Percentiles rank a stretch among this genome's conserved stretches.
Evolutionary conservation across 2,888 invertebrate species (phyloP).

Genomic region (Boloria euphrosyne): DNA sequence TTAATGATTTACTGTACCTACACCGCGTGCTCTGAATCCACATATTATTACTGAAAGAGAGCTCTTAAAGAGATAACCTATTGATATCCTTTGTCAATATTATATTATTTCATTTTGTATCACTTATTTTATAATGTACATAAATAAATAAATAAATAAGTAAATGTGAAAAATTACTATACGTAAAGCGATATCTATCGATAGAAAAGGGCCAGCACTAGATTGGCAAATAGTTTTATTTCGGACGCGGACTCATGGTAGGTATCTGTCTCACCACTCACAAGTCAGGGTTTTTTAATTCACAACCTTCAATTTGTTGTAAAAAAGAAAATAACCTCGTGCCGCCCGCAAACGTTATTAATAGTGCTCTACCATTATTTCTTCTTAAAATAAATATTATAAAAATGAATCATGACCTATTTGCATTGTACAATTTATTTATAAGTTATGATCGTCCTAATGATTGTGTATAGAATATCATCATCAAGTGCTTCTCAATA

Average conservation of each 20-base stretch:
- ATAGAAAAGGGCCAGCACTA: slow-evolving; percentile 36
- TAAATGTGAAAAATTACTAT: too few relatives aligned
- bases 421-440: slow-evolving; percentile 8
- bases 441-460: slow-evolving; percentile 3
- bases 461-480: background rate
- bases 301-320: slow-evolving; percentile 44
- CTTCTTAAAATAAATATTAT: slow-evolving; percentile 21
- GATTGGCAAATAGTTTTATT: slow-evolving; percentile 49
- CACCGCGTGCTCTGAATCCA: too few relatives aligned
- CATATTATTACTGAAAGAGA: too few relatives aligned
- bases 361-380: slow-evolving; percentile 31
- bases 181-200: slow-evolving; percentile 15
- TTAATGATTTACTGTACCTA: too few relatives aligned
- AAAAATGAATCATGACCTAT: slow-evolving; percentile 7
- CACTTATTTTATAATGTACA: too few relatives aligned
- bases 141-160: too few relatives aligned
- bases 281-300: slow-evolving; percentile 43
- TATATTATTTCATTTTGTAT: too few relatives aligned
- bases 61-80: too few relatives aligned
- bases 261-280: slow-evolving; percentile 41
- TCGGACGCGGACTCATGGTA: slow-evolving; percentile 44
- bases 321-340: slow-evolving; percentile 39
- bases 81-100: too few relatives aligned
- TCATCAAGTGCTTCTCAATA: slow-evolving; percentile 5
- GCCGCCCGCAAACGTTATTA: slow-evolving; percentile 36